Base-by-base conservation (phyloP, 2,888 invertebrate species). In the Spisula solida region DNA sequence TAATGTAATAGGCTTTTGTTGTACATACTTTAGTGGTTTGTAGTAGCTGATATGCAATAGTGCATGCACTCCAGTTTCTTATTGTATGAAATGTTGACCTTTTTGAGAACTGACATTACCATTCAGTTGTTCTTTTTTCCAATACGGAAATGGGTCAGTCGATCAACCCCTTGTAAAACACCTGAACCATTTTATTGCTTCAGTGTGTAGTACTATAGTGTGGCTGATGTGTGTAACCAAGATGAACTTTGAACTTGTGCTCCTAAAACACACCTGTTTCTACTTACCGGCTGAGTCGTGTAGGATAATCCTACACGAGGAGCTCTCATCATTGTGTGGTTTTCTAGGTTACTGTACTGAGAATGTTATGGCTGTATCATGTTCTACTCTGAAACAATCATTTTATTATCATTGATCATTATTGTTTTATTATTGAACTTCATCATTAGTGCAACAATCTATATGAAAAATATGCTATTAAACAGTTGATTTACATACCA, bases 181-280 rank as follows among this genome's bases (percentile, higher is more conserved):
- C n/a, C 25, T 66, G 60, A 66, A 66, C 25, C 60, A 25, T 66
- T 66, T 66, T 66, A 25, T 25, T 25, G n/a, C 25, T 66, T 66
- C 25, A 66, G 25, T 66, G n/a, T 51, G 60, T 66, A 25, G 60
- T 66, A 66, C 20, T 0, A 8, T 25, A n/a, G 60, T 0, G 10
- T 56, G 56, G 56, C 1, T 56, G 20, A 56, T 66, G n/a, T 20
- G 20, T 66, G 25, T 66, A 66, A 25, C 25, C 25, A n/a, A 5
- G n/a, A 10, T 66, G 60, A 66, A n/a, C 60, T 66, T 66, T 66
- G 60, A 66, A 66, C 60, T 66, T 66, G 10, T 66, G 12, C 60
- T 66, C 18, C 60, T 66, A 25, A 66, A 25, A 66, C 60, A 66
- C 60, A 66, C 60, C 60, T 66, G 60, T 66, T 66, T 66, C 60